Base-by-base conservation (phyloP, 2,888 invertebrate genomes). In the Caenorhabditis angaria region DNA sequence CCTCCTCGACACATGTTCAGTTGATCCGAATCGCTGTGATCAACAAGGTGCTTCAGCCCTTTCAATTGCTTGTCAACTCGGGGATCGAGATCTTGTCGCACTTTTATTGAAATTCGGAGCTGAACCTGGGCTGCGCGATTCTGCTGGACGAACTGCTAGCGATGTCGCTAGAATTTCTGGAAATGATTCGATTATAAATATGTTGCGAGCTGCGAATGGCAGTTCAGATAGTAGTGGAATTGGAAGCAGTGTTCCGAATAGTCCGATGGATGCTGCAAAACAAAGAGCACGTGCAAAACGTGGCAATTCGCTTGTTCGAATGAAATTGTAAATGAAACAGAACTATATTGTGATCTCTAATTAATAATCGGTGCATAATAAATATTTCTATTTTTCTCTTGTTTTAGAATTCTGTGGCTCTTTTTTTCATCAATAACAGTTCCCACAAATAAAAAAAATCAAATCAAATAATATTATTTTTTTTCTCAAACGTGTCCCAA, bases 41-140 rank as follows among this genome's bases (percentile, higher is more conserved):
- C 54, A 70, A 32, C 77, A 82, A 77, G 82, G 82, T 22, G 82
- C 82, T 1, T 76, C 82, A 8, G 76, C 82, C 18, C 76, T 82
- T 20, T 77, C 77, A 14, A 75, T 82, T 0, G 82, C 80, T 41
- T 73, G 77, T 22, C 80, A 82, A 61, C 64, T 78, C 22, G 82
- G 82, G 3, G 72, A 78, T 56, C 76, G 78, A 1, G 80, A 82
- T 14, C 62, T 82, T 0, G 78, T 82, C 27, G 71, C 72, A 22
- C 68, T 82, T 0, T 70, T 82, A 10, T 64, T 78, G 41, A 65
- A 72, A 32, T 77, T 78, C 55, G 82, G 82, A 14, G 78, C 82
- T 32, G 82, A 82, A 32, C 78, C 80, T 14, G 62, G 70, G 4
- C 60, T 80, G 56, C 63, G 70, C 47, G 82, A 82, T 61, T 60